Conservation (phyloP, 2,113 vertebrate species). For the Lipotes vexillifer region DNA sequence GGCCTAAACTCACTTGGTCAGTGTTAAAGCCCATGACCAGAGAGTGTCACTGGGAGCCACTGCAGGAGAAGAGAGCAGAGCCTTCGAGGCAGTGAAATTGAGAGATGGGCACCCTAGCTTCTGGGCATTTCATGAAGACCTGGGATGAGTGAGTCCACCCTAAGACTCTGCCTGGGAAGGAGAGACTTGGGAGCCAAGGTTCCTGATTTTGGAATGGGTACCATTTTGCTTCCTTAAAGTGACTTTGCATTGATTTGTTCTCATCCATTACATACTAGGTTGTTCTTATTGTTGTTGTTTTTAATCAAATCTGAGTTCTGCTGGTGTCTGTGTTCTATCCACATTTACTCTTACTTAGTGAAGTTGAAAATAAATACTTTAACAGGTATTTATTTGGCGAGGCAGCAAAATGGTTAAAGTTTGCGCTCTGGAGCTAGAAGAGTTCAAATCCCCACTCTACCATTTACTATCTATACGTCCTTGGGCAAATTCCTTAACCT, state of each 20-base stretch:
- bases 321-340: background rate
- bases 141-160: background rate
- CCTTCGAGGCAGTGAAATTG: background rate
- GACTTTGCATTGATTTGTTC: background rate
- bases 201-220: background rate
- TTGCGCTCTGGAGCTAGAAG: background rate
- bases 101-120: background rate
- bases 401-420: background rate
- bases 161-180: background rate
- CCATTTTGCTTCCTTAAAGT: background rate
- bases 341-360: background rate
- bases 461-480: background rate
- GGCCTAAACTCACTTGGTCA: background rate
- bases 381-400: background rate
- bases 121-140: background rate
- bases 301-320: background rate
- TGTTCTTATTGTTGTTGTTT: background rate
- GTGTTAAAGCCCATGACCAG: background rate
- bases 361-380: background rate
- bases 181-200: background rate
- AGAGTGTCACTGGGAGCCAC: background rate
- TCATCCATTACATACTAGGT: background rate
- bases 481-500: background rate
- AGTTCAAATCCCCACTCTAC: background rate
- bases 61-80: background rate